A percentile compares a stretch with the other conserved stretches of the same genome.
phyloP scores from a whole-genome alignment of 2,888 invertebrate genomes.

The Lasioglossum pauxillum region DNA sequence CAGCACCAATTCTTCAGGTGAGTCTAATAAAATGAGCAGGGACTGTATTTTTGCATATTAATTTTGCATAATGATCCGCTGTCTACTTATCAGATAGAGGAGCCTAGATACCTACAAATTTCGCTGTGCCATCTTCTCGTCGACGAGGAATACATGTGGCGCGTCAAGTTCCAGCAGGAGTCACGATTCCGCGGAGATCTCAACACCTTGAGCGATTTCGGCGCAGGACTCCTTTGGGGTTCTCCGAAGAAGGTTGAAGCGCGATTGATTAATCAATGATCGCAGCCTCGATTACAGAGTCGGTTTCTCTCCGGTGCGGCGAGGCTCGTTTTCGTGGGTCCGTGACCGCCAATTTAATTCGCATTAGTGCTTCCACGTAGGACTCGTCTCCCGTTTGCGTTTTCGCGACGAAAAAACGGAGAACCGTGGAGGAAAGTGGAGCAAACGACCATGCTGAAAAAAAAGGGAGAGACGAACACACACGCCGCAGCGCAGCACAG shows the following conservation, averaged over 20 bases:
- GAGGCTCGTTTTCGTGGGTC: conserved; percentile 31
- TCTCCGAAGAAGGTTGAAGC: too few species aligned
- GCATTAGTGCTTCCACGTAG: conserved; percentile 56
- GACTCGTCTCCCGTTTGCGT: background rate
- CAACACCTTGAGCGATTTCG: background rate
- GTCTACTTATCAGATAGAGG: too few species aligned
- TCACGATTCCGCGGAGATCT: background rate
- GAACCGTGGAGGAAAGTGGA: background rate
- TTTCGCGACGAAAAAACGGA: conserved; percentile 22
- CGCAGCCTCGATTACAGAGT: background rate
- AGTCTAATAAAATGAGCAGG: too few species aligned
- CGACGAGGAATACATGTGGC: too few species aligned
- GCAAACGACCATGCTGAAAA: conserved; percentile 49
- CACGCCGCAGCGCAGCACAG: conserved; percentile 24
- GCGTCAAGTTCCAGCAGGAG: too few species aligned
- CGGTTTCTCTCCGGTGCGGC: conserved; percentile 4
- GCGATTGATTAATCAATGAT: background rate
- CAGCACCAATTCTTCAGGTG: too few species aligned
- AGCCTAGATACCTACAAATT: too few species aligned
- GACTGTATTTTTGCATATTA: too few species aligned
- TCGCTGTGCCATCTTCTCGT: too few species aligned
- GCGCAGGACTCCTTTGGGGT: too few species aligned
- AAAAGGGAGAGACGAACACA: conserved; percentile 27
- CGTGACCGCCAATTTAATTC: conserved; percentile 66
- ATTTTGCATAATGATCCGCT: too few species aligned